phyloP scores from a whole-genome alignment of 2,888 invertebrate genomes.

The Lymantria dispar region DNA sequence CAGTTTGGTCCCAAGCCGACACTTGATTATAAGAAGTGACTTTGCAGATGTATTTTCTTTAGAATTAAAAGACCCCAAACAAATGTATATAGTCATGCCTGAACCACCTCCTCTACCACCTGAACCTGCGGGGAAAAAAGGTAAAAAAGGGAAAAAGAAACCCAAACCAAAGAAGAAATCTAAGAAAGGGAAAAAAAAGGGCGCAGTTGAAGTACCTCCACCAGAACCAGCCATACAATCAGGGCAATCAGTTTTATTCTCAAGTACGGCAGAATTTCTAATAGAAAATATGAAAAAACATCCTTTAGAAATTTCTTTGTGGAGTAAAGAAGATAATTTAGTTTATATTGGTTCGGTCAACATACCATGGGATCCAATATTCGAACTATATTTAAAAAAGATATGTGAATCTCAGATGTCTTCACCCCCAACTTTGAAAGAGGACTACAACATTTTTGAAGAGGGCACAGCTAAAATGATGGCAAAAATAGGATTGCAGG shows the following conservation, averaged over 20 bases:
- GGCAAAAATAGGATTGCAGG: conserved; percentile 65
- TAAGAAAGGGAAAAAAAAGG: conserved; percentile 30
- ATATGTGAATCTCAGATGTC: conserved; percentile 48
- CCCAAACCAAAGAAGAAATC: conserved; percentile 48
- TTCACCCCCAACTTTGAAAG: conserved; percentile 52
- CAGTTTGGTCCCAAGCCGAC: conserved; percentile 55
- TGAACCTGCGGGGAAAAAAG: conserved; percentile 59
- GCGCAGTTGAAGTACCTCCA: conserved; percentile 47
- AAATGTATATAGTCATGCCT: conserved; percentile 70
- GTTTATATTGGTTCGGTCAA: conserved; percentile 55
- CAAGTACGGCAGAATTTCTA: conserved; percentile 64
- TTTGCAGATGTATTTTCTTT: conserved; percentile 72
- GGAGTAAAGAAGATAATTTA: conserved; percentile 69
- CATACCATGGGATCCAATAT: conserved; percentile 67
- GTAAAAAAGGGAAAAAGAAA: conserved; percentile 53
- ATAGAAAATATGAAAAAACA: conserved; percentile 64
- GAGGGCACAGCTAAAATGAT: conserved; percentile 67
- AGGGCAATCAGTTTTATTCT: conserved; percentile 70
- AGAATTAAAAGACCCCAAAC: conserved; percentile 71
- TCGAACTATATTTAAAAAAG: conserved; percentile 52
- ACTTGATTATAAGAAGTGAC: conserved; percentile 63
- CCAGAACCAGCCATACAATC: conserved; percentile 69
- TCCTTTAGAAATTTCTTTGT: conserved; percentile 63
- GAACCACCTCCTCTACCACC: conserved; percentile 70
- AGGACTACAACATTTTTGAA: conserved; percentile 72